Evolutionary conservation across 2,113 vertebrate genomes (phyloP).

Genomic region (Calyptomena viridis): DNA sequence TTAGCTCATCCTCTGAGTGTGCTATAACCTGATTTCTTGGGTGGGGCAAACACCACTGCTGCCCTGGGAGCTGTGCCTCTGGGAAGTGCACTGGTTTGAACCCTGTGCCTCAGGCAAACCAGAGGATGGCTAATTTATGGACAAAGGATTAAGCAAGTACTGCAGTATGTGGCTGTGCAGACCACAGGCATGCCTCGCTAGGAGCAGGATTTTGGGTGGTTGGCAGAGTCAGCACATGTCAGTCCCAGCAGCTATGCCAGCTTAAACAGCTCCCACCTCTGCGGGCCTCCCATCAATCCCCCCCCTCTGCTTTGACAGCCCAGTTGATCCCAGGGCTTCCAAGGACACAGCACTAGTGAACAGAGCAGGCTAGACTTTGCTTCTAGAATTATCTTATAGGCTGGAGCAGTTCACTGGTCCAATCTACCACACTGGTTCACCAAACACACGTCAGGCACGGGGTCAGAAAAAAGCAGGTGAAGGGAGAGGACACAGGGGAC

Average conservation of each 20-base stretch:
- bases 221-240: not conserved
- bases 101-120: not conserved
- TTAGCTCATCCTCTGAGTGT: not conserved
- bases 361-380: not conserved
- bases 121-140: not conserved
- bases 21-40: not conserved
- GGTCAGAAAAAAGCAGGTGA: not conserved
- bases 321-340: not conserved
- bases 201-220: not conserved
- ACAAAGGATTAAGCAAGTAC: not conserved
- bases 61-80: not conserved
- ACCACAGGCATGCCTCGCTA: not conserved
- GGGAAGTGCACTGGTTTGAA: not conserved
- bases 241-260: not conserved
- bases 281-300: not conserved
- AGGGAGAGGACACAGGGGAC: not conserved
- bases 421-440: not conserved
- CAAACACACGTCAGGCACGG: not conserved
- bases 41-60: not conserved
- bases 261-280: not conserved
- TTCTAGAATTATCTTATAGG: not conserved
- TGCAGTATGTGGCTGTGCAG: not conserved
- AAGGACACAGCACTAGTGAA: not conserved
- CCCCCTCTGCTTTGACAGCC: not conserved
- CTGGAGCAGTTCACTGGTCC: not conserved